Conservation (phyloP, 2,888 invertebrate species). For the Ceratothoa steindachneri region DNA sequence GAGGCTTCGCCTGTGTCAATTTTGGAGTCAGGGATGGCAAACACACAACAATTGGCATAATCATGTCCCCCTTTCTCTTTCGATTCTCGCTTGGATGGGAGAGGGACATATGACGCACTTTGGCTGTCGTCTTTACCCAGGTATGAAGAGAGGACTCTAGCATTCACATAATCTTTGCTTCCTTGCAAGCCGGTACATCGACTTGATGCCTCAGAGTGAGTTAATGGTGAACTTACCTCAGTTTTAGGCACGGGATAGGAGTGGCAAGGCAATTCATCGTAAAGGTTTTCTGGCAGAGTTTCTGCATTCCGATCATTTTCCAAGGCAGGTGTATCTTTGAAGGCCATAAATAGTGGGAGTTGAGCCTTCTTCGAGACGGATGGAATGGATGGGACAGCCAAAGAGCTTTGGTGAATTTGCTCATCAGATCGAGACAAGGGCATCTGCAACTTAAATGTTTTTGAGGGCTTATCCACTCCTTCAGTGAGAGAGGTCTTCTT, state of each 20-base stretch:
- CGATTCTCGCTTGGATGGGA: conserved; percentile 32
- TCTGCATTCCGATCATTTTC: not conserved
- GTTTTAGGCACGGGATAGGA: not conserved
- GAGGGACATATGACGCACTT: conserved; percentile 25
- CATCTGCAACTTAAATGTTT: not conserved
- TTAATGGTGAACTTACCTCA: not conserved
- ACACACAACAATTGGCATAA: conserved; percentile 36
- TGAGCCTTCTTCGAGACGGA: not conserved
- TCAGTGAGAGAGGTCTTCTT: not conserved
- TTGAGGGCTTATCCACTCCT: not conserved
- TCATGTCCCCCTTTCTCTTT: conserved; percentile 24
- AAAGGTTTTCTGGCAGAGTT: not conserved
- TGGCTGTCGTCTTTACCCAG: not conserved
- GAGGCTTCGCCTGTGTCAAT: not conserved
- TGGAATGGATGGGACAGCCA: not conserved
- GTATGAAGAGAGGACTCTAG: conserved; percentile 22
- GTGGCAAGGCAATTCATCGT: not conserved
- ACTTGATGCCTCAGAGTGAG: not conserved
- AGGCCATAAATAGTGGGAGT: not conserved
- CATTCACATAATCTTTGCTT: conserved; percentile 41
- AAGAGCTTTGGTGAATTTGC: not conserved
- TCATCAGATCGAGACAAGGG: not conserved
- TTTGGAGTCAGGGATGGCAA: not conserved
- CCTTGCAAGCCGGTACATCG: not conserved
- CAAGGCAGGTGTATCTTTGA: not conserved